Percentiles rank a stretch among this genome's conserved stretches.
phyloP scores from a whole-genome alignment of 2,888 invertebrate genomes.

The Ethmia dodecea region DNA sequence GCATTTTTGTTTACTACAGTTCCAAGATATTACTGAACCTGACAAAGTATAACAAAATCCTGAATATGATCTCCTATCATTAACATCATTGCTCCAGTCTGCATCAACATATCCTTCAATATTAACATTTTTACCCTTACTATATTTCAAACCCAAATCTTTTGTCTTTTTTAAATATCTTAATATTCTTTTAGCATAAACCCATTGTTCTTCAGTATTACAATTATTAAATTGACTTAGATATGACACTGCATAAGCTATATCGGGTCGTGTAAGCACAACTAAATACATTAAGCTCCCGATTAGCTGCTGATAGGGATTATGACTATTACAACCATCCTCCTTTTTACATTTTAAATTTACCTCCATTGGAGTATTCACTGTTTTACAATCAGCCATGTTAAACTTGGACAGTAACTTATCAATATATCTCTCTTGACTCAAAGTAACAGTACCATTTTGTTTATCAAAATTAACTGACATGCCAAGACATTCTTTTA shows the following conservation, averaged over 20 bases:
- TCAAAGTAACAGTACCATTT: too few species aligned
- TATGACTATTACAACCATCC: neutral
- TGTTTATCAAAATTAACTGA: too few species aligned
- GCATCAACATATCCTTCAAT: slow-evolving; percentile 12
- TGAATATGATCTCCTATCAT: slow-evolving; percentile 15
- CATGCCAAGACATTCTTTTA: slow-evolving; percentile 17
- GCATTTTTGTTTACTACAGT: slow-evolving; percentile 9
- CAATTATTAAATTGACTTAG: slow-evolving; percentile 14
- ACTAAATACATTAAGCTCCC: slow-evolving; percentile 14
- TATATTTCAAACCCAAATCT: slow-evolving; percentile 7
- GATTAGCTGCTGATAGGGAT: slow-evolving; percentile 12
- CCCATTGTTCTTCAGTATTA: slow-evolving; percentile 8
- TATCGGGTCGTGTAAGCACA: slow-evolving; percentile 6
- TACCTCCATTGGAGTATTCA: slow-evolving; percentile 14
- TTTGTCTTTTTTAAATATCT: slow-evolving; percentile 11
- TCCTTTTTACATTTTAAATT: slow-evolving; percentile 8
- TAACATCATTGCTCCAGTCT: slow-evolving; percentile 9
- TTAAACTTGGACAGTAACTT: slow-evolving; percentile 4
- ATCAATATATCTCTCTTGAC: too few species aligned
- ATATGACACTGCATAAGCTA: slow-evolving; percentile 1
- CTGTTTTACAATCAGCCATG: slow-evolving; percentile 9
- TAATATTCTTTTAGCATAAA: slow-evolving; percentile 9
- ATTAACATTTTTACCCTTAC: slow-evolving; percentile 2
- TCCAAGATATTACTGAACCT: slow-evolving; percentile 7
- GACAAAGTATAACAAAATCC: slow-evolving; percentile 4